These are phyloP conservation scores for Harpagoxenus sublaevis DNA, from an alignment of 2,888 invertebrate genomes.

Conservation along the genomic window DNA sequence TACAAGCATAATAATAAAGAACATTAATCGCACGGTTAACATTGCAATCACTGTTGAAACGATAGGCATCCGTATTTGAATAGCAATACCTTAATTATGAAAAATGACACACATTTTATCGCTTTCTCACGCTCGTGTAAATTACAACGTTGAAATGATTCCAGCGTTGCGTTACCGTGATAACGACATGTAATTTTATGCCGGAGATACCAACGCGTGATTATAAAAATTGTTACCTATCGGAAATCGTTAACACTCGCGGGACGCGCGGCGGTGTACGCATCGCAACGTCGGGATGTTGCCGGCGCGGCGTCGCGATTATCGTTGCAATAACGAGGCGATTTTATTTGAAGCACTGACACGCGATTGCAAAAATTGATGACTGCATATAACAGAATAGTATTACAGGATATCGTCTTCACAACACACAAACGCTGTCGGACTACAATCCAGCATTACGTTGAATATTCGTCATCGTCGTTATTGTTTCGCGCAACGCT, in stretches of 20 bases:
- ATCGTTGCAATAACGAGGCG: conserved; percentile 18
- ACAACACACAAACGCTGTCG: not conserved
- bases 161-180: not conserved
- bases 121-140: not conserved
- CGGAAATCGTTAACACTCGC: not conserved
- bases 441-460: not conserved
- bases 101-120: conserved; percentile 1
- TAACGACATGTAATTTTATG: conserved; percentile 13
- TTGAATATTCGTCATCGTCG: conserved; percentile 26
- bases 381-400: not conserved
- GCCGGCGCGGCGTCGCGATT: conserved; percentile 1
- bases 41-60: conserved; percentile 15
- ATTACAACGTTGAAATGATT: conserved; percentile 2
- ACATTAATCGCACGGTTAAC: not conserved
- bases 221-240: conserved; percentile 34
- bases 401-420: not conserved
- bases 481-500: not conserved
- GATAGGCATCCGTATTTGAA: not conserved
- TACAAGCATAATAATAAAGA: not conserved
- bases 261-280: not conserved
- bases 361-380: conserved; percentile 20
- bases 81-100: conserved; percentile 30
- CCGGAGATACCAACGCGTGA: not conserved
- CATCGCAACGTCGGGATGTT: not conserved
- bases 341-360: conserved; percentile 5